Conservation (phyloP, 2,888 invertebrate species). For the Mesochorus sp. region DNA sequence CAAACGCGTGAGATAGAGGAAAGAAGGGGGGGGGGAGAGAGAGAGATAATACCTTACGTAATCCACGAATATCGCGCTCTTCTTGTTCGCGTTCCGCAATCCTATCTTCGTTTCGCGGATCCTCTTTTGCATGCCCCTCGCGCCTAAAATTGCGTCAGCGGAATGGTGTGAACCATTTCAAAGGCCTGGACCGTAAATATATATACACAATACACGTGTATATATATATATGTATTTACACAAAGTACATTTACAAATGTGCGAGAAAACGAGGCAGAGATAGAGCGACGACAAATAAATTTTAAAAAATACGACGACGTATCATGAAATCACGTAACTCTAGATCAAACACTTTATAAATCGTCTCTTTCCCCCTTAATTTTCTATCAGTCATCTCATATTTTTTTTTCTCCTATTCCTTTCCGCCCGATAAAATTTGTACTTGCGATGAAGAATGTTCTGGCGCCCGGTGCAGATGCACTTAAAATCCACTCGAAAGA, state of each 20-base stretch:
- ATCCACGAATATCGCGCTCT: neutral
- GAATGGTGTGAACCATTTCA: no score
- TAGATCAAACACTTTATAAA: neutral
- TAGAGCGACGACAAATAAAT: neutral
- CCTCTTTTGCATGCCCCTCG: neutral
- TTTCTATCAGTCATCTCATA: neutral
- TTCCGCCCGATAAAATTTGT: neutral
- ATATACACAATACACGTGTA: no score
- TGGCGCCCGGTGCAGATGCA: constrained; percentile 39
- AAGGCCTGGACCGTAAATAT: no score
- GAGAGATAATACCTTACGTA: neutral
- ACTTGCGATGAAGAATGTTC: neutral
- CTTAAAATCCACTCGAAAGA: constrained; percentile 1
- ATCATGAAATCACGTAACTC: constrained; percentile 7
- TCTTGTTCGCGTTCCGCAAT: no score
- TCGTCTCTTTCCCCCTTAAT: constrained; percentile 9
- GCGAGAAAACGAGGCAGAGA: no score
- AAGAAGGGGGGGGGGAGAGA: neutral
- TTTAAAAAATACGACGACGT: neutral
- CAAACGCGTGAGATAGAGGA: neutral
- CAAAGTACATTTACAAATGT: no score
- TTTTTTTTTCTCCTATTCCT: neutral
- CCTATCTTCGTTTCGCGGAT: neutral
- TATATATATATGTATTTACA: no score
- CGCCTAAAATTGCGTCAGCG: no score